Evolutionary conservation across 2,888 invertebrate genomes (phyloP).

Genomic region (Lamellibrachia satsuma): DNA sequence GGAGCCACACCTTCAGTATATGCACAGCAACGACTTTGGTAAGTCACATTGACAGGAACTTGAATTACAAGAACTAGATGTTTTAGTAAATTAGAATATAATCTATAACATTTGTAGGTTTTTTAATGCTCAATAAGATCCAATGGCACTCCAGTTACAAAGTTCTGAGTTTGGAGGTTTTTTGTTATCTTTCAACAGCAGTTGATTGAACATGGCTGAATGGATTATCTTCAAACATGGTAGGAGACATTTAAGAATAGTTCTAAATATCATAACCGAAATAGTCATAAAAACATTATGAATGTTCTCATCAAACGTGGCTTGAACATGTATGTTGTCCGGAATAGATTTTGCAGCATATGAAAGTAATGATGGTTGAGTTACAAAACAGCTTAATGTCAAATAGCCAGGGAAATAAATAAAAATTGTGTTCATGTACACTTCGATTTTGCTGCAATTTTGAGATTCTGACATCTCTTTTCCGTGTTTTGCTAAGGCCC

Average conservation of each 20-base stretch:
- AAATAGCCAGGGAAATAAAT: not conserved
- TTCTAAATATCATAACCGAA: too few species aligned
- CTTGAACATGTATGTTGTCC: too few species aligned
- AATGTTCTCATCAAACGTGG: too few species aligned
- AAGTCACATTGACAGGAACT: conserved; percentile 31
- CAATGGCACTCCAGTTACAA: too few species aligned
- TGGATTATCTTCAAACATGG: too few species aligned
- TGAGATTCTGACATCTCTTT: not conserved
- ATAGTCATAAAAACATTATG: too few species aligned
- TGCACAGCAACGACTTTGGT: conserved; percentile 76
- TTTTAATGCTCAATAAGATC: not conserved
- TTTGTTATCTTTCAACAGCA: too few species aligned
- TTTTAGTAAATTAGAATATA: not conserved
- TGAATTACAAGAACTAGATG: not conserved
- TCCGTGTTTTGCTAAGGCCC: conserved; percentile 69
- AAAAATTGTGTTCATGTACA: not conserved
- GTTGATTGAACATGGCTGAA: too few species aligned
- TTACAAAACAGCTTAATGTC: not conserved
- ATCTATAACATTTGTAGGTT: not conserved
- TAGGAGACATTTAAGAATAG: too few species aligned
- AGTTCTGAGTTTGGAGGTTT: too few species aligned
- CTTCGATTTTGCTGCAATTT: not conserved
- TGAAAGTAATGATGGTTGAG: not conserved
- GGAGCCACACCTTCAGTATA: conserved; percentile 66
- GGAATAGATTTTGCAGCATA: not conserved